Base-by-base conservation (phyloP, 2,113 vertebrate species). In the Larimichthys polyactis region DNA sequence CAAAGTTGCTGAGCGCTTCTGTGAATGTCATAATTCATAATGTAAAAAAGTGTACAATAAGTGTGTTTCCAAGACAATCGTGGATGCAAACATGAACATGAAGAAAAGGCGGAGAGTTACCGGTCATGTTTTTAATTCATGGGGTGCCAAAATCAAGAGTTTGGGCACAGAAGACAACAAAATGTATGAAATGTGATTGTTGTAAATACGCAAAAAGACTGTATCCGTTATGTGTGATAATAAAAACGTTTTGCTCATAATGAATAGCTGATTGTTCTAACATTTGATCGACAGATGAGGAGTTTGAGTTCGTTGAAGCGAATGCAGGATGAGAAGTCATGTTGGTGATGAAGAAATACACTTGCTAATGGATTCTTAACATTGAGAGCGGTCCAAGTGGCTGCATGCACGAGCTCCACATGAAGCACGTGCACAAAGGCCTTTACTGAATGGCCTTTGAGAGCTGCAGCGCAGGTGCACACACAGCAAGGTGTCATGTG, bases 151-250 rank as follows among this genome's bases (percentile, higher is more conserved):
- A 46, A 19, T 19, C 8, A 62, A 11, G 2, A n/a, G 46, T 46
- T 36, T 60, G 20, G 0, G 12, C 4, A 57, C 16, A 48, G n/a
- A 73, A 65, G 2, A 36, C 2, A 32, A 46, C 12, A 22, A 22
- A 46, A 66, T 80, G 16, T 58, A n/a, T 80, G 22, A 64, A 55
- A 59, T 16, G 9, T 60, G 24, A 68, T 64, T 82, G 2, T 36
- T 82, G 76, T 75, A 71, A 87, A 80, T 58, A 11, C 0, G 17
- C 2, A 16, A 68, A 80, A 60, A 66, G 46, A 11, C 0, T 69
- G 49, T 60, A 60, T 73, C 6, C 4, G 46, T 17, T 15, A 5
- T 67, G 20, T 81, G 60, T 78, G 15, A 3, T 54, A 69, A 81
- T 79, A 76, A 79, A 87, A 29, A 63, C 69, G 19, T 75, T 48